A percentile compares a stretch with the other conserved stretches of the same genome.
Evolutionary conservation across 1,140 invertebrate genomes (phyloP).

Genomic region (Apocrypta bakeri): DNA sequence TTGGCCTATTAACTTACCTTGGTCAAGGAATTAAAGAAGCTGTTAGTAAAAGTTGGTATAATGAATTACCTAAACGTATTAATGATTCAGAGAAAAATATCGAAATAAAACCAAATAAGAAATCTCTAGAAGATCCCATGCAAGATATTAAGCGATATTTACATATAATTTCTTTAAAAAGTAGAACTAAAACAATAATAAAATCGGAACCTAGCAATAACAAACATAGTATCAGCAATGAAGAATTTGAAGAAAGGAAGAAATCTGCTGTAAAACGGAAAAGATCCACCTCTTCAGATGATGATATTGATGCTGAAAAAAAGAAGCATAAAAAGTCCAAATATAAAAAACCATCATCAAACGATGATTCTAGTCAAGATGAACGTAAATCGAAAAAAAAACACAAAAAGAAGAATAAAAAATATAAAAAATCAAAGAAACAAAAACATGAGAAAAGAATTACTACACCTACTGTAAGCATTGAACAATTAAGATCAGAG

Average conservation of each 20-base stretch:
- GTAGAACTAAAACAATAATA: not conserved
- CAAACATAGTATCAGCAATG: not conserved
- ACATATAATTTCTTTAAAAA: constrained; percentile 60
- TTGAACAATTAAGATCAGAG: constrained; percentile 86
- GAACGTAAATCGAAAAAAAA: constrained; percentile 62
- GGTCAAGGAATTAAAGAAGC: constrained; percentile 95
- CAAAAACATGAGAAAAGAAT: constrained; percentile 66
- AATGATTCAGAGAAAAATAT: constrained; percentile 69
- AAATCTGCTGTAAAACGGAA: constrained; percentile 4
- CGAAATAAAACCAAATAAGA: constrained; percentile 79
- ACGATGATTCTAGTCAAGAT: constrained; percentile 30
- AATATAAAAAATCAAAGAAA: constrained; percentile 71
- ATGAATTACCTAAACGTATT: constrained; percentile 78
- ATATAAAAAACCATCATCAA: not conserved
- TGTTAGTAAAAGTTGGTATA: constrained; percentile 89
- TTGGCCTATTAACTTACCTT: constrained; percentile 96
- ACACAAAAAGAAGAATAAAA: constrained; percentile 64
- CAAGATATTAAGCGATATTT: constrained; percentile 80
- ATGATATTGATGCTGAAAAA: not conserved
- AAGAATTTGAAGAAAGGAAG: not conserved
- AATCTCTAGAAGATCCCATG: constrained; percentile 84
- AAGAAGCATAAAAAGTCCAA: constrained; percentile 9
- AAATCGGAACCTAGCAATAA: not conserved
- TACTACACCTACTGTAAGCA: constrained; percentile 68
- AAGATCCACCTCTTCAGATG: not conserved